Percentiles rank a stretch among this genome's conserved stretches.
These are phyloP conservation scores for Diplosoma virens DNA, from an alignment of 23 tunicate species.

Conservation along the genomic window DNA sequence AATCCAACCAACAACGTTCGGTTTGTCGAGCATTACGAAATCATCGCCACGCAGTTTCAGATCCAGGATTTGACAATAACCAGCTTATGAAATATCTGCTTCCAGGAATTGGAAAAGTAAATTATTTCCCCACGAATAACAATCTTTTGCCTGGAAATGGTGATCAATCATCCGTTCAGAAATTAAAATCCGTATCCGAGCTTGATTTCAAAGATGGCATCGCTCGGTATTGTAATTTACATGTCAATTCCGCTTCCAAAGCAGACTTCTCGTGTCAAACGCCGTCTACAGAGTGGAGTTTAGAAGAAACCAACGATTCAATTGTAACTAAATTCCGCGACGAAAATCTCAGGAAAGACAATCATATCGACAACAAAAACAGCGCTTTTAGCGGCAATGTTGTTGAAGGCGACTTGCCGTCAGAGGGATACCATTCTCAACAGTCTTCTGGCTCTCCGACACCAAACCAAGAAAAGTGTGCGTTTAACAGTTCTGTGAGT, in stretches of 20 bases:
- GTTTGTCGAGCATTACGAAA: slow-evolving; percentile 48
- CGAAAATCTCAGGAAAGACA: no score
- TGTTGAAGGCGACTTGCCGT: slow-evolving; percentile 45
- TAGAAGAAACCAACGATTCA: background rate
- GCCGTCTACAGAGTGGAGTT: slow-evolving; percentile 15
- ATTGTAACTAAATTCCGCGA: no score
- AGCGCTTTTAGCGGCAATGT: slow-evolving; percentile 33
- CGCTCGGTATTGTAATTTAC: no score
- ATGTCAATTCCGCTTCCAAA: no score
- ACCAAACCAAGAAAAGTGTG: slow-evolving; percentile 57
- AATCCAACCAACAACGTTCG: slow-evolving; percentile 2
- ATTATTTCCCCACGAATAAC: background rate
- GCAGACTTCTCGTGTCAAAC: slow-evolving; percentile 56
- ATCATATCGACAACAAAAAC: background rate
- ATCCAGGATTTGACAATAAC: slow-evolving; percentile 53
- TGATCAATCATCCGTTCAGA: background rate
- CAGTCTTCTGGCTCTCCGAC: slow-evolving; percentile 95
- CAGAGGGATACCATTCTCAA: slow-evolving; percentile 93
- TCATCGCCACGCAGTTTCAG: slow-evolving; percentile 83
- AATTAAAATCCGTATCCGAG: background rate
- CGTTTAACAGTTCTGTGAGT: slow-evolving; percentile 39
- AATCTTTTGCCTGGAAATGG: background rate
- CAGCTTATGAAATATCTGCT: background rate
- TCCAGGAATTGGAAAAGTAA: background rate
- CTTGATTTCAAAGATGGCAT: background rate